Conservation (phyloP, 2,797 vertebrate genomes). For the Thalassophryne amazonica region DNA sequence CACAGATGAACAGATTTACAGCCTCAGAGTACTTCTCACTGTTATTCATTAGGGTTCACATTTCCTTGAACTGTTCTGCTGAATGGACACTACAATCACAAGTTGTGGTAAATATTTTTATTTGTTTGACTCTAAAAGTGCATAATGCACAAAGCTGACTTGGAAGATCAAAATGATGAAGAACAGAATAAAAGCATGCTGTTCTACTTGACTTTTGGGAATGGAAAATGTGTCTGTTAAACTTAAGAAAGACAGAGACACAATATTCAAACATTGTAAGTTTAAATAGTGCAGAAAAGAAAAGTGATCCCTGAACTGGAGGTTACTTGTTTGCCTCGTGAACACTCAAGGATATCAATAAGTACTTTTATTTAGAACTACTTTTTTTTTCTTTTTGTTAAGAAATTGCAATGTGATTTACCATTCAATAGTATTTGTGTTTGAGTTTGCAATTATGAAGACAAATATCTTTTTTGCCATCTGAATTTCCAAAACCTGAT, state of each 20-base stretch:
- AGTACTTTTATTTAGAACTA: no score
- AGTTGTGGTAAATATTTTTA: slow-evolving; percentile 6
- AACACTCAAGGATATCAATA: neutral
- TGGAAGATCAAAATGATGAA: neutral
- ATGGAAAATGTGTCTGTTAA: neutral
- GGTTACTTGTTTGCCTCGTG: neutral
- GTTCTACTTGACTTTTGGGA: slow-evolving; percentile 1
- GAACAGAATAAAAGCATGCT: neutral
- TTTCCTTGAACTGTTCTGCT: slow-evolving; percentile 10
- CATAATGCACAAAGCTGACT: neutral
- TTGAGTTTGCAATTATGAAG: no score
- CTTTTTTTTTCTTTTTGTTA: no score
- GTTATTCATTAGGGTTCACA: slow-evolving; percentile 5
- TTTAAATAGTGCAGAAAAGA: neutral
- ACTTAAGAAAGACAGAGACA: neutral
- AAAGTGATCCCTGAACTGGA: slow-evolving; percentile 9
- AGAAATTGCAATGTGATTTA: no score
- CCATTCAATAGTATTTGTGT: no score
- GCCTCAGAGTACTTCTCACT: slow-evolving; percentile 1
- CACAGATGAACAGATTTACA: neutral
- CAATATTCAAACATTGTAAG: slow-evolving; percentile 3
- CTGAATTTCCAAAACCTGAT: no score
- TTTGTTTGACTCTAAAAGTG: slow-evolving; percentile 2
- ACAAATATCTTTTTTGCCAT: no score
- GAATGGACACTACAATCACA: neutral